Base-by-base conservation (phyloP, 2,113 vertebrate species). In the Rhinoderma darwinii region DNA sequence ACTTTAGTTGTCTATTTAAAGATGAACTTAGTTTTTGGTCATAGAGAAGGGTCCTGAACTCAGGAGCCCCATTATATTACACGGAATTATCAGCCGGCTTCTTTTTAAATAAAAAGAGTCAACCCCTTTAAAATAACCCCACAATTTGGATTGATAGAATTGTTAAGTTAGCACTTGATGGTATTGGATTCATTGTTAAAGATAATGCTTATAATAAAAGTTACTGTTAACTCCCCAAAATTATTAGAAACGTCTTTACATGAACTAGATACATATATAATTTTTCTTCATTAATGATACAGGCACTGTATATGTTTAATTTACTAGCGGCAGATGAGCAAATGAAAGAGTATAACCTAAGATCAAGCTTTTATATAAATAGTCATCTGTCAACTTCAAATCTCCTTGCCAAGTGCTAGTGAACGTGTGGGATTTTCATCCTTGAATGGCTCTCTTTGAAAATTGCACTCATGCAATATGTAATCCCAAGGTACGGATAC, bases 381-480 rank as follows among this genome's bases (percentile, higher is more conserved):
- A 84, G 50, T 84, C 51, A 61, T 73, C 83, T 84, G 70, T 84
- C 83, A 84, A 27, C 70, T 61, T 74, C 68, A 20, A 17, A 84
- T 70, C 54, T 75, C 51, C 35, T 43, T 44, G 83, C 50, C 83
- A 84, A 61, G 51, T 74, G 27, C 47, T 61, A 30, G 82, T 74
- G 68, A 72, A 70, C 47, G 44, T 73, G 32, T 84, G 50, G 50
- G 68, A 39, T 74, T 75, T 59, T 72, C 70, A 84, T 59, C 51
- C 70, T 84, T 75, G 68, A 84, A 84, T 84, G 83, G 25, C 56
- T 84, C 51, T 59, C 83, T 84, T 84, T 75, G 32, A 84, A 75
- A 84, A 44, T 43, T 59, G 50, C 51, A 56, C 54, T 54, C 72
- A 41, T 54, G 83, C 70, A 75, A 84, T 75, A 27, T 73, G 37